phyloP scores from a whole-genome alignment of 2,888 invertebrate species.

The Zygothrica quintamaculata region DNA sequence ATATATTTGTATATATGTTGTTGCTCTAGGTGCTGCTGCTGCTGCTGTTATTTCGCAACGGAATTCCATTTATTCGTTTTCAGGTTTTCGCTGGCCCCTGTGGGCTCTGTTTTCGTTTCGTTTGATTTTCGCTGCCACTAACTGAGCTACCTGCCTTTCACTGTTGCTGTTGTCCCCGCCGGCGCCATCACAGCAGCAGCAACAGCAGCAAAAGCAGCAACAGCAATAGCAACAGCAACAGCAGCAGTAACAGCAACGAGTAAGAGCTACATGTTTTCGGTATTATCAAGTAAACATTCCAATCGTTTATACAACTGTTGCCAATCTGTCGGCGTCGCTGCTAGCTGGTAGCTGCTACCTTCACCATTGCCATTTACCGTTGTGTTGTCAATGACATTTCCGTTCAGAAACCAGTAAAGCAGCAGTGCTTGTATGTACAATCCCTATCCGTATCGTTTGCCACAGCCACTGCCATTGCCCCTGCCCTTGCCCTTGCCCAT shows the following conservation, averaged over 20 bases:
- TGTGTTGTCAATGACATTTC: conserved; percentile 68
- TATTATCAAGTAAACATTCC: conserved; percentile 74
- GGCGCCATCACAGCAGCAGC: conserved; percentile 18
- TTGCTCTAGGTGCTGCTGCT: conserved; percentile 24
- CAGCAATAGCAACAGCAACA: neutral
- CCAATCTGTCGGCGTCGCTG: conserved; percentile 62
- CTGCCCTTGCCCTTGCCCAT: neutral
- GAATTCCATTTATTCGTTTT: conserved; percentile 70
- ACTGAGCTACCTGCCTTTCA: conserved; percentile 25
- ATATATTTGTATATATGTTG: conserved; percentile 13
- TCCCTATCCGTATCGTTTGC: neutral
- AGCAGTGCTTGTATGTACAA: conserved; percentile 11
- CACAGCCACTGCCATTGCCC: conserved; percentile 9
- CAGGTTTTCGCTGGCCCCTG: conserved; percentile 42
- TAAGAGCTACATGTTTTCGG: conserved; percentile 44
- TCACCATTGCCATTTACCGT: conserved; percentile 25
- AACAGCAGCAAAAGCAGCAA: conserved; percentile 2
- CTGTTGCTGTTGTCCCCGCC: conserved; percentile 13
- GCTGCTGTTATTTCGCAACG: conserved; percentile 49
- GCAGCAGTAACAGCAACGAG: neutral
- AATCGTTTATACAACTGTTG: conserved; percentile 78
- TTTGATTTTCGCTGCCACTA: conserved; percentile 52
- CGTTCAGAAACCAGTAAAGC: conserved; percentile 39
- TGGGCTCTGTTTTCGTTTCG: conserved; percentile 48
- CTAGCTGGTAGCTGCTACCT: conserved; percentile 30